These are phyloP conservation scores for Atta texana DNA, from an alignment of 1,140 invertebrate species.

Conservation along the genomic window DNA sequence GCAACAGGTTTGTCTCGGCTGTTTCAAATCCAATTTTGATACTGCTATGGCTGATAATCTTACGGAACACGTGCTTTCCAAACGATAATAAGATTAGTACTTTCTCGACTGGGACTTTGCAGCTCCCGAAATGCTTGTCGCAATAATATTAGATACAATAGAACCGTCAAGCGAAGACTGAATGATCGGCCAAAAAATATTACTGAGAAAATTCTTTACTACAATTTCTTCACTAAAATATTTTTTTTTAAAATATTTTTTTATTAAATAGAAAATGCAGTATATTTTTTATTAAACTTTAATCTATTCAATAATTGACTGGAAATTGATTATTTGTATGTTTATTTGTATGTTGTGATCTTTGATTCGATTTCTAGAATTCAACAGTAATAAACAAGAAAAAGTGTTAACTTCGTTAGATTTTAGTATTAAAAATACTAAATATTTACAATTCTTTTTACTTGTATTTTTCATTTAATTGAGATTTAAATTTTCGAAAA, in stretches of 20 bases:
- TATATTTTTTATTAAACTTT: neutral
- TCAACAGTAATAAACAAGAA: neutral
- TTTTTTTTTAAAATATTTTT: neutral
- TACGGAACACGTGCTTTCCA: neutral
- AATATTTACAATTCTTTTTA: neutral
- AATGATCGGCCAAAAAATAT: neutral
- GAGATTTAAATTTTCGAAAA: neutral
- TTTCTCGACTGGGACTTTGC: neutral
- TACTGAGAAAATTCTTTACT: neutral
- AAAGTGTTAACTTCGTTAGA: neutral
- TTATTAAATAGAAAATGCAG: too few species aligned
- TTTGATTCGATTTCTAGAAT: neutral
- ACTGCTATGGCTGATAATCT: constrained; percentile 6
- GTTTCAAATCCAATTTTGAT: constrained; percentile 20
- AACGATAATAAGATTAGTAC: constrained; percentile 5
- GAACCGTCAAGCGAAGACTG: neutral
- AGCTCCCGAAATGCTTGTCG: neutral
- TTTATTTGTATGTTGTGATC: neutral
- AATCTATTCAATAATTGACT: neutral
- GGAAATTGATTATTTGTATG: neutral
- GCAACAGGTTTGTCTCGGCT: constrained; percentile 60
- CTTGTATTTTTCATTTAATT: neutral
- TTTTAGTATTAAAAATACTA: neutral
- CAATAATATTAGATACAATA: neutral
- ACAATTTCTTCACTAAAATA: neutral